These are phyloP conservation scores for Rhogogaster chlorosoma DNA, from an alignment of 2,888 invertebrate genomes.

Conservation along the genomic window DNA sequence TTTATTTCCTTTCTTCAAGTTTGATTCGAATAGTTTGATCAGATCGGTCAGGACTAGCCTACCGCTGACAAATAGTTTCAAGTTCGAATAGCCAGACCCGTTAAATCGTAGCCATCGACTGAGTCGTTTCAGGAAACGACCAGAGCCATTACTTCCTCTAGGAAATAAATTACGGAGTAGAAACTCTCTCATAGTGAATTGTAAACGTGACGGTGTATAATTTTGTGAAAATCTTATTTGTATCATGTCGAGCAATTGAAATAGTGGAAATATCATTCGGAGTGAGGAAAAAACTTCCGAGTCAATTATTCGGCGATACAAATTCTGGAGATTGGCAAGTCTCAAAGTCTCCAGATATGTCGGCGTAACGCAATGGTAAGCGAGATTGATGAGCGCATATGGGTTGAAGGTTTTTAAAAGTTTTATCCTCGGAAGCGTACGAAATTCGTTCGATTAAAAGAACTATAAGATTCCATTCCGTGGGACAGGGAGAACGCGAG, in stretches of 20 bases:
- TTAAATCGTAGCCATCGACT: slow-evolving; percentile 46
- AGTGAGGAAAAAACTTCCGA: not conserved
- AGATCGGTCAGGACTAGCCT: not conserved
- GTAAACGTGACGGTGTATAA: not conserved
- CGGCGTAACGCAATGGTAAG: not conserved
- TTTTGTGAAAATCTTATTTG: not conserved
- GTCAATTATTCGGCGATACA: not conserved
- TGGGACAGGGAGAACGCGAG: not conserved
- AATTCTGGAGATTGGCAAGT: not conserved
- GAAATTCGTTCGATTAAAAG: slow-evolving; percentile 23
- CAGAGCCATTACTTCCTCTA: slow-evolving; percentile 29
- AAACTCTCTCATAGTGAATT: slow-evolving; percentile 1
- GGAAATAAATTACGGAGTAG: slow-evolving; percentile 8
- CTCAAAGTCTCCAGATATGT: not conserved
- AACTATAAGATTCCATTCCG: not conserved
- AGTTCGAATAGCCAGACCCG: slow-evolving; percentile 32
- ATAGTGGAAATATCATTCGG: not conserved
- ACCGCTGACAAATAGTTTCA: slow-evolving; percentile 34
- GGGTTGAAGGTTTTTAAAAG: slow-evolving; percentile 13
- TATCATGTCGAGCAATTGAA: not conserved
- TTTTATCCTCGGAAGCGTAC: slow-evolving; percentile 23
- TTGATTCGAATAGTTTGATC: slow-evolving; percentile 18
- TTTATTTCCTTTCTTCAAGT: not conserved
- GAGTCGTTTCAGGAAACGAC: slow-evolving; percentile 47
- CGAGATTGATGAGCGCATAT: slow-evolving; percentile 6